These are phyloP conservation scores for Oreortyx pictus DNA, from an alignment of 2,797 vertebrate genomes.

Conservation along the genomic window DNA sequence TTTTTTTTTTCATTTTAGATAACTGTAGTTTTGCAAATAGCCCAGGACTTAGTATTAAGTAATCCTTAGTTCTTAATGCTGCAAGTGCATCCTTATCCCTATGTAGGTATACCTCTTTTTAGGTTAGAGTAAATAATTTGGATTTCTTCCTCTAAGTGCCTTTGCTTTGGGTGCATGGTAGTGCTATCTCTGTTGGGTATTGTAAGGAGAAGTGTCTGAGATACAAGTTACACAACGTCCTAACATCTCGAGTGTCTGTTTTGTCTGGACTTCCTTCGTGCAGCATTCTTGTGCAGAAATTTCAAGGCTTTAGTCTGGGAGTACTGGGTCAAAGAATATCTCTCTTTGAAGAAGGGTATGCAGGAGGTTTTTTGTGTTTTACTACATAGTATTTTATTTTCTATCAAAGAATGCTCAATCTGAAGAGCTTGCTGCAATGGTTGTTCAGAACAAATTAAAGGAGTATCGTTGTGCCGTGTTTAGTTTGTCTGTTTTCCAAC, in stretches of 20 bases:
- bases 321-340: constrained; percentile 88
- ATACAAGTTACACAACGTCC: constrained; percentile 77
- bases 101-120: not conserved
- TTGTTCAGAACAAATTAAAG: constrained; percentile 55
- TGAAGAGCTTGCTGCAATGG: constrained; percentile 74
- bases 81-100: not conserved
- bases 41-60: not conserved
- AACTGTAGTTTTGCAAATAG: not conserved
- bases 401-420: constrained; percentile 79
- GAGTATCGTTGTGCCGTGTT: not conserved
- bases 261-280: constrained; percentile 88
- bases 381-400: constrained; percentile 87
- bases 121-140: not conserved
- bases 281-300: constrained; percentile 84
- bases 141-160: constrained; percentile 55
- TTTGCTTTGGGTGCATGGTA: constrained; percentile 62
- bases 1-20: not conserved
- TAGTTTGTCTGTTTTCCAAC: constrained; percentile 20
- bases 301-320: constrained; percentile 84
- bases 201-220: constrained; percentile 77
- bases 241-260: constrained; percentile 89
- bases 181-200: constrained; percentile 69
- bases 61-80: not conserved
- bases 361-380: constrained; percentile 82
- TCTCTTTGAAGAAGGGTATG: constrained; percentile 88